Evolutionary conservation across 2,113 vertebrate species (phyloP).

Genomic region (Toxotes jaculatrix): DNA sequence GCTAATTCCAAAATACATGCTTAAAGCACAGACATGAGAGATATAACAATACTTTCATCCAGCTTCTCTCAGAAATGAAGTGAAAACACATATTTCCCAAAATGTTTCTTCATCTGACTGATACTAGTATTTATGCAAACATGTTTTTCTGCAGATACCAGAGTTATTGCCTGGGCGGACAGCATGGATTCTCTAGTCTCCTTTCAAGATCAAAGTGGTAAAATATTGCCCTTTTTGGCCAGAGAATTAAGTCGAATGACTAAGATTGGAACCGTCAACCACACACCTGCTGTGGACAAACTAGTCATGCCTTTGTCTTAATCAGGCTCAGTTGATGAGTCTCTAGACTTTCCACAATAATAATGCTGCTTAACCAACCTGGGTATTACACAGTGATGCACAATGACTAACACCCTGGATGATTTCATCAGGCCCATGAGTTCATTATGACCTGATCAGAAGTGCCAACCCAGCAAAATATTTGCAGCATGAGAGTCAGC

Average conservation of each 20-base stretch:
- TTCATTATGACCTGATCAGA: conserved; percentile 54
- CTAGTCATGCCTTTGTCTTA: conserved; percentile 24
- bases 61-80: neutral
- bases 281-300: conserved; percentile 28
- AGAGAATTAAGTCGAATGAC: conserved; percentile 1
- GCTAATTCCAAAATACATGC: neutral
- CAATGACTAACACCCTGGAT: conserved; percentile 57
- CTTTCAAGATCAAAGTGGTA: neutral
- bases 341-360: conserved; percentile 22
- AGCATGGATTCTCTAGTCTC: neutral
- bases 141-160: neutral
- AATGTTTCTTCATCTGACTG: neutral
- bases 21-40: neutral
- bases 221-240: neutral
- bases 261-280: conserved; percentile 16
- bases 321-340: conserved; percentile 36
- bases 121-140: neutral
- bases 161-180: neutral
- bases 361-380: conserved; percentile 41
- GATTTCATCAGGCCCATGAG: conserved; percentile 70
- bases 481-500: conserved; percentile 71
- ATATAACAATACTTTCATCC: neutral
- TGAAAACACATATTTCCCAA: neutral
- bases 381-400: conserved; percentile 53
- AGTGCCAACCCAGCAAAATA: conserved; percentile 65